phyloP scores from a whole-genome alignment of 2,113 vertebrate genomes.

The Pangasianodon hypophthalmus region DNA sequence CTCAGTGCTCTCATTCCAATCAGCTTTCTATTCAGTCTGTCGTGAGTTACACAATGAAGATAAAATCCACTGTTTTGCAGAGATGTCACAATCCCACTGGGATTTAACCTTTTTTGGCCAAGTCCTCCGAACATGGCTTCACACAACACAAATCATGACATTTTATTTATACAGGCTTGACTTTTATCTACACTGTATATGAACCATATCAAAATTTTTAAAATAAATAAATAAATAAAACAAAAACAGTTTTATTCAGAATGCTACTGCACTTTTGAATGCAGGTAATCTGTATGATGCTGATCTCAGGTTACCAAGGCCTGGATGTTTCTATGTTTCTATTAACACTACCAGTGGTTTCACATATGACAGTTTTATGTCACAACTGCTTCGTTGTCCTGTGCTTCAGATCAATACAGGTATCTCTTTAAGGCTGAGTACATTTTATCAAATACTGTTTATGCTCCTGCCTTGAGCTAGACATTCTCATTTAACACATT shows the following conservation, averaged over 20 bases:
- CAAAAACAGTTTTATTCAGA: neutral
- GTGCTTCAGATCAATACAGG: slow-evolving; percentile 13
- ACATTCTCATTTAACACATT: slow-evolving; percentile 30
- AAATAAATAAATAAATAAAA: neutral
- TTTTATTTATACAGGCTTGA: neutral
- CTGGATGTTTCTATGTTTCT: too few relatives aligned
- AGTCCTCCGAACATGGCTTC: neutral
- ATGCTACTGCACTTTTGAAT: neutral
- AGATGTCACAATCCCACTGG: neutral
- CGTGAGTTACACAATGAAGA: slow-evolving; percentile 27
- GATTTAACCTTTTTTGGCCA: neutral
- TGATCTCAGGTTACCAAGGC: too few relatives aligned
- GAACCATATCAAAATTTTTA: neutral
- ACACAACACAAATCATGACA: neutral
- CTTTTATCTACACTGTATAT: neutral
- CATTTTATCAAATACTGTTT: slow-evolving; percentile 31
- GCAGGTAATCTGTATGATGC: neutral
- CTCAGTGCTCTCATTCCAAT: slow-evolving; percentile 39
- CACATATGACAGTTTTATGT: neutral
- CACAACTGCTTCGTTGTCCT: slow-evolving; percentile 29
- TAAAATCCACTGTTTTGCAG: slow-evolving; percentile 5
- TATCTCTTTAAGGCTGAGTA: slow-evolving; percentile 12
- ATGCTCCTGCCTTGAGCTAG: slow-evolving; percentile 1
- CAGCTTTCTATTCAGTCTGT: slow-evolving; percentile 25
- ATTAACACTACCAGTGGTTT: too few relatives aligned